Evolutionary conservation across 53 echinoderm and acorn worm genomes (phyloP), one percentile per base, ranked within the genome.

Genomic region (Holothuria leucospilota): DNA sequence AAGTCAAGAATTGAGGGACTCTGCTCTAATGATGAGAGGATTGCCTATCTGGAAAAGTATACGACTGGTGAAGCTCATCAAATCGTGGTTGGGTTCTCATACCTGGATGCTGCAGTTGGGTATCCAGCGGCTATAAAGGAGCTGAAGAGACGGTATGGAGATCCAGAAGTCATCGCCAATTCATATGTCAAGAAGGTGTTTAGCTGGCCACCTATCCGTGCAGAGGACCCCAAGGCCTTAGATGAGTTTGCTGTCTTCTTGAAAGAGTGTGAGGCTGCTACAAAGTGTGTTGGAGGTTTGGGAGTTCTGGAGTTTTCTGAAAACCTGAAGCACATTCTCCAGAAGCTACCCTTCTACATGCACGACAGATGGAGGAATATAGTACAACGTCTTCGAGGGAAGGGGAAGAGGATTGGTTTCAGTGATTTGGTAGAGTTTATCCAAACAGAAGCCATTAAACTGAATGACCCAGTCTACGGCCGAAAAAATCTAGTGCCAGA

Each of bases 351-450:
- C 24, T 77, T 69, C 73, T 75, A 69, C 26, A 71, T 78, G 68
- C 88, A 88, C 51, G 88, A 91, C 85, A 88, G 88, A 69, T 91
- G 88, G 91, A 88, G 91, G 68, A 66, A 66, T 77, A 75, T 68
- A 28, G 91, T 91, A 12, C 87, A 78, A 21, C 68, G 87, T 67
- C 65, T 63, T 39, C 74, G 72, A 21, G 49, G 49, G 30, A 71
- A 81, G 29, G 68, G 82, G 26, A 82, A 88, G 59, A 59, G 61
- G 29, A 67, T 91, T 24, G 77, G 34, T 41, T 91, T 91, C 59
- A 41, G 66, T 51, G 34, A 85, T 67, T 49, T 91, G 59, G 91
- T 91, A n/a, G 84, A 87, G 20, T 91, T 86, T 62, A 73, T 91
- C 60, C 84, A 77, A 26, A 12, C 56, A 18, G 91, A 85, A 60